Conservation (phyloP, 2,797 vertebrate genomes). For the Erithacus rubecula region DNA sequence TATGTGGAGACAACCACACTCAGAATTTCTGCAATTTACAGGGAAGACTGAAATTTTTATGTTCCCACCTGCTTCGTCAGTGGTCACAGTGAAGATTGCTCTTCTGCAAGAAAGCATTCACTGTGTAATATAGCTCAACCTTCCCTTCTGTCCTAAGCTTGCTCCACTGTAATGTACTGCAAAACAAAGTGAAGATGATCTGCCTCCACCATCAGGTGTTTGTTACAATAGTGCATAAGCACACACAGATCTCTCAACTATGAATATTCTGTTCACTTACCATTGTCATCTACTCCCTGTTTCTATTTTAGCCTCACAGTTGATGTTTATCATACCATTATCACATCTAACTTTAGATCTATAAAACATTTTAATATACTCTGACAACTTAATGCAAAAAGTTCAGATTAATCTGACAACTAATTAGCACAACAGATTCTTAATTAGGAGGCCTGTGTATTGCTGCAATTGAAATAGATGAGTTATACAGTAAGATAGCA, state of each 20-base stretch:
- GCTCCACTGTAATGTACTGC: constrained; percentile 7
- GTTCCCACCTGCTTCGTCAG: neutral
- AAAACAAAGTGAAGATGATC: constrained; percentile 32
- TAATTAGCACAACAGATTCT: constrained; percentile 58
- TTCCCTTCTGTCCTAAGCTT: constrained; percentile 31
- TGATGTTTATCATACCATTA: constrained; percentile 31
- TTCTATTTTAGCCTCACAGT: constrained; percentile 7
- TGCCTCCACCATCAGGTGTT: neutral
- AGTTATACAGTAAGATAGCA: constrained; percentile 38
- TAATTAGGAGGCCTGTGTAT: constrained; percentile 54
- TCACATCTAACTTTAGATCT: constrained; percentile 5
- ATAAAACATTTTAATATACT: constrained; percentile 29
- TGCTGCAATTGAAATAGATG: constrained; percentile 51
- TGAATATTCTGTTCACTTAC: neutral
- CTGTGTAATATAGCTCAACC: neutral
- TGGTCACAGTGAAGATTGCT: neutral
- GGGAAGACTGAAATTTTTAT: neutral
- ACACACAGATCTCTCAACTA: neutral
- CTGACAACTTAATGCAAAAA: neutral
- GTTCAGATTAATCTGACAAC: constrained; percentile 25
- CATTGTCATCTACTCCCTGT: constrained; percentile 8
- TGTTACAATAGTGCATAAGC: neutral
- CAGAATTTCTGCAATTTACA: neutral
- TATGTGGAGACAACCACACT: neutral
- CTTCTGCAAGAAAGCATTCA: neutral